A percentile compares a stretch with the other conserved stretches of the same genome.
Evolutionary conservation across 2,888 invertebrate species (phyloP).

Genomic region (Halictus ligatus): DNA sequence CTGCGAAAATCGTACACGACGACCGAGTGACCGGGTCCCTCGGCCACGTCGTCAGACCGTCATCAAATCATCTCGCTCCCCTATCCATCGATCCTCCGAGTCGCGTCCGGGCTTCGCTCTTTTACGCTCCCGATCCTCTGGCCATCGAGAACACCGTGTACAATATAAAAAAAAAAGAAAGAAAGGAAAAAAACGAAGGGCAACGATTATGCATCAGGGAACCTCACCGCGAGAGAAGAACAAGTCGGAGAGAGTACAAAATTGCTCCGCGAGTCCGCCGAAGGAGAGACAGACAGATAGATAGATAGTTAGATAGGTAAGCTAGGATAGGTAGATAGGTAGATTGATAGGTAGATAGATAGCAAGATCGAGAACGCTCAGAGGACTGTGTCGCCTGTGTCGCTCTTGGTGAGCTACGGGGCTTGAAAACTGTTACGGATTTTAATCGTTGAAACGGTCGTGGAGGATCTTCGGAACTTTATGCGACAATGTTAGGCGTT

Average conservation of each 20-base stretch:
- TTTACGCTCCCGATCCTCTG: constrained; percentile 13
- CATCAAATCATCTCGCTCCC: constrained; percentile 41
- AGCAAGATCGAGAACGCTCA: constrained; percentile 1
- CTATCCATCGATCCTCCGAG: constrained; percentile 36
- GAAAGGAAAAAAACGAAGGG: not conserved
- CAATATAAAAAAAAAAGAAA: not conserved
- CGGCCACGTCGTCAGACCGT: constrained; percentile 36
- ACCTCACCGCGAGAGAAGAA: not conserved
- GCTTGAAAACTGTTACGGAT: not conserved
- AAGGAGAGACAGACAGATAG: constrained; percentile 14
- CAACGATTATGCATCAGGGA: not conserved
- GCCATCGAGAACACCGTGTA: constrained; percentile 1
- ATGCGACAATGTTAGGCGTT: not conserved
- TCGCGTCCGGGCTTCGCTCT: constrained; percentile 34
- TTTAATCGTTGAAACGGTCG: not conserved
- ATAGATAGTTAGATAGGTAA: constrained; percentile 5
- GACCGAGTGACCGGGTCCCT: constrained; percentile 75
- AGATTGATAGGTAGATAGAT: constrained; percentile 1
- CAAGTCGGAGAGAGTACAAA: constrained; percentile 49
- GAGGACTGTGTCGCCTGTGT: not conserved
- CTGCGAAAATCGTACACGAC: constrained; percentile 78
- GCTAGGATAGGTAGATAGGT: constrained; percentile 1
- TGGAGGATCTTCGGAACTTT: not conserved
- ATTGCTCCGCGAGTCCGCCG: constrained; percentile 36
- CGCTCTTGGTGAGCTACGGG: not conserved